Percentiles rank a stretch among this genome's conserved stretches.
These are phyloP conservation scores for Allobates femoralis DNA, from an alignment of 2,797 vertebrate genomes.

Conservation along the genomic window DNA sequence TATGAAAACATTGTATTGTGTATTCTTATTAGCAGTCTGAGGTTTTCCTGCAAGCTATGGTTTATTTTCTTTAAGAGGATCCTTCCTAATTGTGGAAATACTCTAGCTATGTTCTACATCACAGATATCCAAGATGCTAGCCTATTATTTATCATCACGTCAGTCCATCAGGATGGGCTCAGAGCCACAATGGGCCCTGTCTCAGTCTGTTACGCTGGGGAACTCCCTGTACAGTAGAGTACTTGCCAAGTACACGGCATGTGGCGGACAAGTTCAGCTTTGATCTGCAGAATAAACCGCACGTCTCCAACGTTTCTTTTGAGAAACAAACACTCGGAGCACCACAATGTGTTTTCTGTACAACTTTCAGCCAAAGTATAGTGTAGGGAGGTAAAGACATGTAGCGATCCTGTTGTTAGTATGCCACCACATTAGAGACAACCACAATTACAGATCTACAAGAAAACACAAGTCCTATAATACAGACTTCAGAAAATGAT, in stretches of 20 bases:
- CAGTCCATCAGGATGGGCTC: neutral
- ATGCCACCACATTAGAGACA: conserved; percentile 13
- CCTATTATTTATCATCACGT: neutral
- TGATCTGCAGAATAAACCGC: conserved; percentile 31
- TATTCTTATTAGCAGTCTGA: conserved; percentile 31
- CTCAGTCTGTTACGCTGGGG: neutral
- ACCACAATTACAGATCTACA: conserved; percentile 25
- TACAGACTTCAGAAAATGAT: neutral
- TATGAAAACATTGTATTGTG: neutral
- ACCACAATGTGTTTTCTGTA: neutral
- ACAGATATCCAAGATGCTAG: neutral
- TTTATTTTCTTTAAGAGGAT: neutral
- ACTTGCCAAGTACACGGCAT: conserved; percentile 14
- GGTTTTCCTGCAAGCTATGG: neutral
- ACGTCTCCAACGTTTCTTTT: neutral
- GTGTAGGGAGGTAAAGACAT: neutral
- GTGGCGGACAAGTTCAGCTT: conserved; percentile 4
- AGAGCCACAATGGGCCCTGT: neutral
- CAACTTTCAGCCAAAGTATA: neutral
- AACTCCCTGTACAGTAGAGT: neutral
- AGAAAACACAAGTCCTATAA: conserved; percentile 11
- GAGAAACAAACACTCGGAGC: conserved; percentile 9
- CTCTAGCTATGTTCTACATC: neutral
- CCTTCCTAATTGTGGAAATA: neutral
- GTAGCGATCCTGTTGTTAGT: neutral